Percentiles rank a stretch among this genome's conserved stretches.
These are phyloP conservation scores for Caerostris extrusa DNA, from an alignment of 1,140 invertebrate species.

Conservation along the genomic window DNA sequence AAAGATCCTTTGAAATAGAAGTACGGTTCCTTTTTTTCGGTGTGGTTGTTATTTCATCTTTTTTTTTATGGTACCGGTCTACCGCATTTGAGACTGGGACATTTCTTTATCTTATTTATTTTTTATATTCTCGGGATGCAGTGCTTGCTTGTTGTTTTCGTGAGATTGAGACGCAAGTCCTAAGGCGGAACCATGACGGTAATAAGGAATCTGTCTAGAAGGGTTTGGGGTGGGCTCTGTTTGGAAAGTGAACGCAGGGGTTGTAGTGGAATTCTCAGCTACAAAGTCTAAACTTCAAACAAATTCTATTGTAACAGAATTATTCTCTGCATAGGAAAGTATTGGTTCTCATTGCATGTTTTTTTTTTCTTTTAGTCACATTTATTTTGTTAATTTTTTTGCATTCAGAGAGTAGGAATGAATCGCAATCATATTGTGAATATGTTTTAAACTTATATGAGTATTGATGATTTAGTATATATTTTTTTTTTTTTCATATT, in stretches of 20 bases:
- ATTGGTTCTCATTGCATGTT: constrained; percentile 4
- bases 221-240: background rate
- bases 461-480: too few species aligned
- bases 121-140: constrained; percentile 15
- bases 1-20: constrained; percentile 9
- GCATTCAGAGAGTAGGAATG: too few species aligned
- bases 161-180: constrained; percentile 13
- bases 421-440: too few species aligned
- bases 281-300: constrained; percentile 15
- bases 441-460: too few species aligned
- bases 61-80: background rate
- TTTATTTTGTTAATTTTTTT: too few species aligned
- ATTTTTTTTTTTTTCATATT: too few species aligned
- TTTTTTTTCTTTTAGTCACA: background rate
- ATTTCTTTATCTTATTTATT: constrained; percentile 30
- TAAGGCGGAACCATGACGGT: constrained; percentile 12
- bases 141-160: constrained; percentile 15
- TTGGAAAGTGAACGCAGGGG: too few species aligned
- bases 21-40: background rate
- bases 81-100: background rate
- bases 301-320: constrained; percentile 23
- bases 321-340: constrained; percentile 14
- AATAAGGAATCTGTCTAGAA: constrained; percentile 17
- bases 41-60: background rate
- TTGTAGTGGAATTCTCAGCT: background rate